Evolutionary conservation across 2,113 vertebrate genomes (phyloP), one percentile per base, ranked within the genome.

Genomic region (Rattus rattus): DNA sequence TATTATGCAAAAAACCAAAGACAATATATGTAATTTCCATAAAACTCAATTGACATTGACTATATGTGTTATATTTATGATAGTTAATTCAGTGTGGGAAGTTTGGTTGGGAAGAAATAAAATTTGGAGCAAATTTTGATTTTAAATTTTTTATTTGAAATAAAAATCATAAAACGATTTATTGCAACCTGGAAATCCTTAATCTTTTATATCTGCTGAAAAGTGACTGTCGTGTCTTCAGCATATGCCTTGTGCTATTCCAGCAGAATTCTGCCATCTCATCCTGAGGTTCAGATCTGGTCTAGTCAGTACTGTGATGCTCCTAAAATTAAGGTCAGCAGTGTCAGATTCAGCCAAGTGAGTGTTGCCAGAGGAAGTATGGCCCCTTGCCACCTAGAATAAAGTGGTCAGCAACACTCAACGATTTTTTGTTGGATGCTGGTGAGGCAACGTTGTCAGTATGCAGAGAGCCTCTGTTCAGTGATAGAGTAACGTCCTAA

Each of bases 1-100:
- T 94, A 91, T 83, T 84, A 43, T 16, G 28, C 54, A 81, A 36
- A 47, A 61, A 72, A 83, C 63, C 88, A 90, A 92, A 88, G 67
- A 4, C 22, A 91, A 81, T 54, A 63, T 61, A 49, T 33, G n/a
- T 56, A 70, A 49, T 54, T 87, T 49, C 11, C 16, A 5, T 83
- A 63, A 84, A 91, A 83, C 65, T 83, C 69, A 16, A 83, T 93
- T 52, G 28, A 47, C 52, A 67, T 17, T 75, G 75, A 87, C 39
- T 95, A 87, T 47, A 17, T 19, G 47, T 77, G 13, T 47, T 91
- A 43, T 43, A 83, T 30, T 84, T 85, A 11, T 61, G 72, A 30
- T 79, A 67, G 28, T 84, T 80, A 28, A 70, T 81, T 39, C 4
- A 17, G 2, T 5, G 4, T 28, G 36, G 22, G 61, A 95, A 73